These are phyloP conservation scores for Protosalanx chinensis DNA, from an alignment of 2,797 vertebrate genomes.

Conservation along the genomic window DNA sequence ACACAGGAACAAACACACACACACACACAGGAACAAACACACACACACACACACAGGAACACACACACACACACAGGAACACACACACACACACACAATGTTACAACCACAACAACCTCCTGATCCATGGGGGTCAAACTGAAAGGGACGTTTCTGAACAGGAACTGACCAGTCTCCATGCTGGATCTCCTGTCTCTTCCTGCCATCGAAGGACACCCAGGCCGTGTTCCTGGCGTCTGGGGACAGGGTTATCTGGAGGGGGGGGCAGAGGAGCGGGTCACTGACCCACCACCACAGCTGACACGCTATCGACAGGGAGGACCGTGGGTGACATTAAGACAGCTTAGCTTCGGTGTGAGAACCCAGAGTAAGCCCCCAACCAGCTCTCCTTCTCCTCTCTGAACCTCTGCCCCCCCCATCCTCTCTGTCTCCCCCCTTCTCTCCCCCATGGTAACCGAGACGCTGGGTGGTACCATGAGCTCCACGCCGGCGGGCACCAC, in stretches of 20 bases:
- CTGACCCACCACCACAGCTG: too few relatives aligned
- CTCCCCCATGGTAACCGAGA: neutral
- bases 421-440: neutral
- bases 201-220: conserved; percentile 82
- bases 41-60: too few relatives aligned
- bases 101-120: neutral
- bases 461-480: conserved; percentile 52
- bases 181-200: conserved; percentile 80
- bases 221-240: conserved; percentile 79
- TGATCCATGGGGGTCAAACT: neutral
- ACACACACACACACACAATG: neutral
- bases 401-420: neutral
- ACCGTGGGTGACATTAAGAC: neutral
- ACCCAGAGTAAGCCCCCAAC: too few relatives aligned
- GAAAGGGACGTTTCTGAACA: neutral
- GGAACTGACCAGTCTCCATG: conserved; percentile 74
- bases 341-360: too few relatives aligned
- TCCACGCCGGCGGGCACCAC: conserved; percentile 65
- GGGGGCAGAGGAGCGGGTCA: neutral
- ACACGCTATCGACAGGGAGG: neutral
- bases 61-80: too few relatives aligned
- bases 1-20: too few relatives aligned
- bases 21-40: too few relatives aligned
- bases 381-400: too few relatives aligned
- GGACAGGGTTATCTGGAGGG: conserved; percentile 74